These are phyloP conservation scores for Oscheius sp. DNA, from an alignment of 2,888 invertebrate species.

Conservation along the genomic window DNA sequence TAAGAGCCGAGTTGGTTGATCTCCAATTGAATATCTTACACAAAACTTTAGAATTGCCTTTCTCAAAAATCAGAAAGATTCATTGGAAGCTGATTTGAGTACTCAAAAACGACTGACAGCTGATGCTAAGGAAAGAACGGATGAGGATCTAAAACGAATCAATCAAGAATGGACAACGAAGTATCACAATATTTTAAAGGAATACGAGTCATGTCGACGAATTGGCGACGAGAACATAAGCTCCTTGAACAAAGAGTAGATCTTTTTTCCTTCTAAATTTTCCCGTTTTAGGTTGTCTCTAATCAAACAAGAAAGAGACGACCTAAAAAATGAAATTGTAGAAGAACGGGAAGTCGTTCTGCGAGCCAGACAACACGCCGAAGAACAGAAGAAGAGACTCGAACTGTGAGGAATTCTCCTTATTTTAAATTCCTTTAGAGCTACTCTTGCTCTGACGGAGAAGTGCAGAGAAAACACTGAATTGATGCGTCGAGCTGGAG, in stretches of 20 bases:
- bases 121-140: background rate
- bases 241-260: slow-evolving; percentile 2
- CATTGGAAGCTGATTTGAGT: background rate
- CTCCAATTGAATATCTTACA: background rate
- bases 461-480: slow-evolving; percentile 6
- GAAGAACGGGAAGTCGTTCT: slow-evolving; percentile 25
- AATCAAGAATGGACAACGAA: slow-evolving; percentile 6
- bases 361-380: slow-evolving; percentile 18
- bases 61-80: background rate
- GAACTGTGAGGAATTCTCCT: slow-evolving; percentile 14
- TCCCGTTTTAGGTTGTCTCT: background rate
- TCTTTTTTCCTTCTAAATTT: background rate
- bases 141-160: background rate
- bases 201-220: background rate
- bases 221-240: background rate
- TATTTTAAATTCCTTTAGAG: slow-evolving; percentile 15
- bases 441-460: slow-evolving; percentile 2
- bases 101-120: background rate
- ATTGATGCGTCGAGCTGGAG: slow-evolving; percentile 1
- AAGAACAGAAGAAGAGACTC: slow-evolving; percentile 27
- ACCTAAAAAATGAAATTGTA: slow-evolving; percentile 32
- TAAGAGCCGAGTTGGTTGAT: slow-evolving; percentile 28
- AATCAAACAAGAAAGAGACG: slow-evolving; percentile 33
- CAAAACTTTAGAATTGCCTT: slow-evolving; percentile 1
- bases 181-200: background rate